These are phyloP conservation scores for Pseudomyrmex flavicornis DNA, from an alignment of 1,140 invertebrate species.

Conservation along the genomic window DNA sequence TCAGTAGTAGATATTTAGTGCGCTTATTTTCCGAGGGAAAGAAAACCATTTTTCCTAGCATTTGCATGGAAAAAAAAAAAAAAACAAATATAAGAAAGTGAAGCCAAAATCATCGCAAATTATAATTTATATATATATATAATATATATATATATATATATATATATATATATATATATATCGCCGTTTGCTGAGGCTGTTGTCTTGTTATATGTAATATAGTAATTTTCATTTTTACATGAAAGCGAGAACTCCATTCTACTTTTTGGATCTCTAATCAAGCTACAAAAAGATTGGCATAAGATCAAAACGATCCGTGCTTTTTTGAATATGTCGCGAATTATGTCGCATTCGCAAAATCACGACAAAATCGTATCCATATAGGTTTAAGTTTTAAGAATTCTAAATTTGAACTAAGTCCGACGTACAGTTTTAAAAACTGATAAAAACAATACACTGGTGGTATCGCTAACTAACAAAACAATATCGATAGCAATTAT, in stretches of 20 bases:
- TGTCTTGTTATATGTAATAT: conserved; percentile 66
- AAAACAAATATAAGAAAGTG: too few species aligned
- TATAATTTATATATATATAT: conserved; percentile 27
- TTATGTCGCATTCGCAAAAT: conserved; percentile 63
- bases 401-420: conserved; percentile 60
- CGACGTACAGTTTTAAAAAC: conserved; percentile 23
- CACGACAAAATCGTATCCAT: conserved; percentile 21
- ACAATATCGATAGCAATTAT: too few species aligned
- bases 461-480: too few species aligned
- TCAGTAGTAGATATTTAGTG: too few species aligned
- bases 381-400: conserved; percentile 36
- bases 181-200: conserved; percentile 62
- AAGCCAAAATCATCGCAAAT: conserved; percentile 36
- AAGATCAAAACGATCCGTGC: conserved; percentile 31
- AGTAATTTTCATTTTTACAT: conserved; percentile 59
- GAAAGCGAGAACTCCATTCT: conserved; percentile 22
- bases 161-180: conserved; percentile 19
- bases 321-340: conserved; percentile 56
- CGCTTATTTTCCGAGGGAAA: conserved; percentile 71
- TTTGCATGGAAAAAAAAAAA: conserved; percentile 57
- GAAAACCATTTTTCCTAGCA: conserved; percentile 38
- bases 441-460: conserved; percentile 13
- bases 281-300: conserved; percentile 43
- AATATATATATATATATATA: too few species aligned
- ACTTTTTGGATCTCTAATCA: conserved; percentile 37